Evolutionary conservation across 2,113 vertebrate genomes (phyloP).

Genomic region (Macrotis lagotis): DNA sequence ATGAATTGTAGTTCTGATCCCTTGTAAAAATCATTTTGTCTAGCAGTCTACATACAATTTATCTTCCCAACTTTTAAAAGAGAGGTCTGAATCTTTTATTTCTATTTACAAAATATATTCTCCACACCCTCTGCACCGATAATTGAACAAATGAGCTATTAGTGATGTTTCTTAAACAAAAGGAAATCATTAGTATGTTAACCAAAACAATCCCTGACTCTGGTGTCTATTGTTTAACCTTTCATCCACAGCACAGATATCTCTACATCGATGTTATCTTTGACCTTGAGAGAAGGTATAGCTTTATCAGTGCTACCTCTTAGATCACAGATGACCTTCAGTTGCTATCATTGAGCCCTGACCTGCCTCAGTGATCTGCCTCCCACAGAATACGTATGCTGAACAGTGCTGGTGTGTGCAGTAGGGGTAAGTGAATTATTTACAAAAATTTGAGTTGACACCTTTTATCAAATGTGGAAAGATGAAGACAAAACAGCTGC

Average conservation of each 20-base stretch:
- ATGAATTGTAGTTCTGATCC: constrained; percentile 60
- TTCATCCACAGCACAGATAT: constrained; percentile 89
- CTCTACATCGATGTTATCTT: constrained; percentile 92
- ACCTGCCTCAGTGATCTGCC: constrained; percentile 95
- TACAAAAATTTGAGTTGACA: constrained; percentile 99
- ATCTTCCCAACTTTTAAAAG: constrained; percentile 74
- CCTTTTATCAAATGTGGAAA: constrained; percentile 99
- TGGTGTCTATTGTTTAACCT: constrained; percentile 91
- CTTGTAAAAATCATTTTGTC: constrained; percentile 61
- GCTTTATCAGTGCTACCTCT: constrained; percentile 90
- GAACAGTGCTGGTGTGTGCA: constrained; percentile 92
- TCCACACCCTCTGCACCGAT: not conserved
- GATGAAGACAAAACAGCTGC: constrained; percentile 99
- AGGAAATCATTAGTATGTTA: constrained; percentile 84
- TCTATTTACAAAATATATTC: constrained; percentile 44
- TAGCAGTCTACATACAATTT: constrained; percentile 74
- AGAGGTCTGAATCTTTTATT: constrained; percentile 71
- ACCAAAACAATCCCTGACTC: constrained; percentile 88
- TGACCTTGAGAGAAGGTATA: constrained; percentile 93
- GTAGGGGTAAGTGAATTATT: constrained; percentile 99
- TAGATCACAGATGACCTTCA: constrained; percentile 96
- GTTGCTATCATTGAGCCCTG: constrained; percentile 96
- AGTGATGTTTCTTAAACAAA: constrained; percentile 88
- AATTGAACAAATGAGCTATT: constrained; percentile 70
- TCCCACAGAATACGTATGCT: constrained; percentile 96